phyloP scores from a whole-genome alignment of 1,140 invertebrate species.

The Dendrolimus kikuchii region DNA sequence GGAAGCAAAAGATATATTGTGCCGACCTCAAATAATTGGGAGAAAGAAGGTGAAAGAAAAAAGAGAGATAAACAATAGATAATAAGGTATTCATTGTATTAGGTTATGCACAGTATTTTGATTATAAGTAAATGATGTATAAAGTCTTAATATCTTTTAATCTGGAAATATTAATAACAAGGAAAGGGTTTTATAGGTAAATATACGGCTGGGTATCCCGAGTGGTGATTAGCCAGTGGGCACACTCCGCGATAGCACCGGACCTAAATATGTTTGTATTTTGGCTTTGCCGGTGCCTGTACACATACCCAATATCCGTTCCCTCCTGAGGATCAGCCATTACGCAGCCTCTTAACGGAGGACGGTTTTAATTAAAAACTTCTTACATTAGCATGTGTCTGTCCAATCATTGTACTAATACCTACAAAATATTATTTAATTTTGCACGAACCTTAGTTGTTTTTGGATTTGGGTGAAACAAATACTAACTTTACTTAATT shows the following conservation, averaged over 20 bases:
- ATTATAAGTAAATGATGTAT: too few species aligned
- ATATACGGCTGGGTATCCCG: slow-evolving; percentile 20
- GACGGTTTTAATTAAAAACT: slow-evolving; percentile 72
- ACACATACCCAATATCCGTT: slow-evolving; percentile 60
- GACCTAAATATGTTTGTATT: slow-evolving; percentile 70
- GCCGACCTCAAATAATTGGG: too few species aligned
- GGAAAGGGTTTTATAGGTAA: slow-evolving; percentile 35
- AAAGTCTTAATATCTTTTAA: too few species aligned
- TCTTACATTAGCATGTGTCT: slow-evolving; percentile 67
- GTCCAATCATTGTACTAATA: slow-evolving; percentile 50
- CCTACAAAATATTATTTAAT: slow-evolving; percentile 62
- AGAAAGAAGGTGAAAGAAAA: too few species aligned
- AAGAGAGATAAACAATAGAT: too few species aligned
- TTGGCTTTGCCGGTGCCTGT: slow-evolving; percentile 48
- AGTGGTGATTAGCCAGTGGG: slow-evolving; percentile 53
- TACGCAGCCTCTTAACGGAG: slow-evolving; percentile 65
- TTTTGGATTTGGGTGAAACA: slow-evolving; percentile 4
- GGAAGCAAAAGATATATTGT: too few species aligned
- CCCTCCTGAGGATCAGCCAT: slow-evolving; percentile 62
- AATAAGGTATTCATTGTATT: too few species aligned
- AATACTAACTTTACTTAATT: neutral
- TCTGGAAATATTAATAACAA: slow-evolving; percentile 20
- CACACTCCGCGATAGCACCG: slow-evolving; percentile 42
- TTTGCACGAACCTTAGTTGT: slow-evolving; percentile 20
- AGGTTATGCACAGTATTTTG: too few species aligned